phyloP scores from a whole-genome alignment of 2,113 vertebrate species.

The Sylvietta virens region DNA sequence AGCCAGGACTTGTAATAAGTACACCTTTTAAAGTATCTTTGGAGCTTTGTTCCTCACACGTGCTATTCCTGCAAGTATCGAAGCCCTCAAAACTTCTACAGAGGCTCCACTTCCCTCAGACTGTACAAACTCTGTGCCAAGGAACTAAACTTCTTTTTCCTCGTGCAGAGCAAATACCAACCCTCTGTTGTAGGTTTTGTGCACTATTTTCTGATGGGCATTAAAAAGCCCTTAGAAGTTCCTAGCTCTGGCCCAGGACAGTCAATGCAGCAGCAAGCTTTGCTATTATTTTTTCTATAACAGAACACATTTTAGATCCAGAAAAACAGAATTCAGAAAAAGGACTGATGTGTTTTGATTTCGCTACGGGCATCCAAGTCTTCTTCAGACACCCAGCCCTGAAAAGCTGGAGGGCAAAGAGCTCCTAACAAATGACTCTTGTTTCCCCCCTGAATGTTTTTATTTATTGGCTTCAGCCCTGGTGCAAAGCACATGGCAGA shows the following conservation, averaged over 20 bases:
- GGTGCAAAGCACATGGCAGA: conserved; percentile 18
- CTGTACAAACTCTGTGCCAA: not conserved
- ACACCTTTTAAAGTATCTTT: not conserved
- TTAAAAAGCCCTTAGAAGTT: not conserved
- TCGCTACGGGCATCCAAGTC: not conserved
- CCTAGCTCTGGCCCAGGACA: not conserved
- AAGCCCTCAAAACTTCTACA: not conserved
- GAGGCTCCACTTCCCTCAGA: not conserved
- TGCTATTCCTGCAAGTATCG: not conserved
- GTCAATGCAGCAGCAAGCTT: not conserved
- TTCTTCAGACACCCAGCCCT: conserved; percentile 5
- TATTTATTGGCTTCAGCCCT: conserved; percentile 8
- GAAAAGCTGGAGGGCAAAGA: not conserved
- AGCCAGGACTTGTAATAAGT: not conserved
- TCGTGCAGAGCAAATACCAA: not conserved
- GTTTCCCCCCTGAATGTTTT: conserved; percentile 42
- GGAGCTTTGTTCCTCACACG: not conserved
- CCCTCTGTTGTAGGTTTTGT: not conserved
- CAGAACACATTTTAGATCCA: not conserved
- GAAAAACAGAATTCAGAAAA: not conserved
- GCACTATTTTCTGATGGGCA: not conserved
- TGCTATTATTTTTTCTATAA: not conserved
- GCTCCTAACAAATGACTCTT: conserved; percentile 29
- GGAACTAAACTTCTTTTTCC: not conserved
- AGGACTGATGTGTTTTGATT: not conserved